Evolutionary conservation across 2,888 invertebrate species (phyloP).

Genomic region (Melanchra persicariae): DNA sequence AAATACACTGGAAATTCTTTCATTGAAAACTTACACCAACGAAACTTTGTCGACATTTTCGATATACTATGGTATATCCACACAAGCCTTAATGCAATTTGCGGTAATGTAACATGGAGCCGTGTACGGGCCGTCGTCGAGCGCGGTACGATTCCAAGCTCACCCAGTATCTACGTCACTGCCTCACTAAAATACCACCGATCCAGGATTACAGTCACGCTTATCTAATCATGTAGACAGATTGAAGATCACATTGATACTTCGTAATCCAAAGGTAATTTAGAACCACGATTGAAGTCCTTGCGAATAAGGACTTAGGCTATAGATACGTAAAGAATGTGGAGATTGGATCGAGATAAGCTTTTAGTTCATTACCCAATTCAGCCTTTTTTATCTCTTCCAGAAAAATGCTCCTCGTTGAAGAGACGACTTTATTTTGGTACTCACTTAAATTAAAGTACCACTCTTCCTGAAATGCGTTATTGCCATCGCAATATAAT

Average conservation of each 20-base stretch:
- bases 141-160: slow-evolving; percentile 62
- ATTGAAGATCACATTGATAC: slow-evolving; percentile 62
- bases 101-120: slow-evolving; percentile 81
- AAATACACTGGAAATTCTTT: slow-evolving; percentile 23
- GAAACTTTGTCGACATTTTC: slow-evolving; percentile 59
- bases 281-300: slow-evolving; percentile 41
- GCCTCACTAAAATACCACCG: slow-evolving; percentile 59
- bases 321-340: slow-evolving; percentile 59
- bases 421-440: slow-evolving; percentile 25
- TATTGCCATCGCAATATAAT: slow-evolving; percentile 47
- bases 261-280: slow-evolving; percentile 57
- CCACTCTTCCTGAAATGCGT: slow-evolving; percentile 42
- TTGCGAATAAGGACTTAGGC: slow-evolving; percentile 47
- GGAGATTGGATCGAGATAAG: slow-evolving; percentile 57
- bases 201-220: slow-evolving; percentile 68
- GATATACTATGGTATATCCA: slow-evolving; percentile 78
- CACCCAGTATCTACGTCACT: slow-evolving; percentile 58
- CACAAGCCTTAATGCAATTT: slow-evolving; percentile 87
- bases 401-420: slow-evolving; percentile 35
- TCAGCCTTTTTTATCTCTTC: slow-evolving; percentile 52
- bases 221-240: slow-evolving; percentile 65
- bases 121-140: slow-evolving; percentile 63
- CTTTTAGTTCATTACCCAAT: slow-evolving; percentile 66
- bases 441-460: slow-evolving; percentile 44
- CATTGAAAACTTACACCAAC: slow-evolving; percentile 39